Evolutionary conservation across 1,140 invertebrate species (phyloP).

Genomic region (Hylaeus anthracinus): DNA sequence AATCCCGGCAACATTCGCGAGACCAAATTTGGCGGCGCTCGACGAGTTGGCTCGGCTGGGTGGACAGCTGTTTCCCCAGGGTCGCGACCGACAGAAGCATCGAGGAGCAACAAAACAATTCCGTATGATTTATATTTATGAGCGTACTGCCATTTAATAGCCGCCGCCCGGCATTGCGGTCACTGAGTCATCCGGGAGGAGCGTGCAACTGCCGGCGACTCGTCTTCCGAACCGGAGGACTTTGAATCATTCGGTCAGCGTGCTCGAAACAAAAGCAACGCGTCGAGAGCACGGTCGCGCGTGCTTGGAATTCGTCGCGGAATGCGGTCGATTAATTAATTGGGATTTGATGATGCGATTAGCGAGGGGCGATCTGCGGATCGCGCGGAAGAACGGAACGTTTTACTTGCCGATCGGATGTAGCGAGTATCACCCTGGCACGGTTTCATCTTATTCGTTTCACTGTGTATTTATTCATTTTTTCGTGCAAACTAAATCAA

Average conservation of each 20-base stretch:
- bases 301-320: slow-evolving; percentile 9
- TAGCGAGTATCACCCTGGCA: too few species aligned
- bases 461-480: too few species aligned
- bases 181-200: slow-evolving; percentile 50
- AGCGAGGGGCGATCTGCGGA: neutral
- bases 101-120: slow-evolving; percentile 66
- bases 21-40: slow-evolving; percentile 70
- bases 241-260: slow-evolving; percentile 27
- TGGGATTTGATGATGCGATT: slow-evolving; percentile 12
- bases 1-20: too few species aligned
- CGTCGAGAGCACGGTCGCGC: neutral
- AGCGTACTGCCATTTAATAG: slow-evolving; percentile 62
- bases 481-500: too few species aligned
- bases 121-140: slow-evolving; percentile 72
- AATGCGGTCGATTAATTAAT: slow-evolving; percentile 36
- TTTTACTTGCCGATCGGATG: too few species aligned
- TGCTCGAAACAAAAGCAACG: slow-evolving; percentile 7
- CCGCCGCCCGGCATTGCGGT: slow-evolving; percentile 46
- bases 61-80: slow-evolving; percentile 69
- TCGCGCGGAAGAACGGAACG: neutral
- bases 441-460: too few species aligned
- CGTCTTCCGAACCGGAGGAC: slow-evolving; percentile 22
- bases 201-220: slow-evolving; percentile 26
- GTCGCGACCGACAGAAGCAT: slow-evolving; percentile 52
- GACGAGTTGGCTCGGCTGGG: slow-evolving; percentile 43